A percentile compares a stretch with the other conserved stretches of the same genome.
These are phyloP conservation scores for Temnothorax rugatulus DNA, from an alignment of 2,888 invertebrate genomes.

Conservation along the genomic window DNA sequence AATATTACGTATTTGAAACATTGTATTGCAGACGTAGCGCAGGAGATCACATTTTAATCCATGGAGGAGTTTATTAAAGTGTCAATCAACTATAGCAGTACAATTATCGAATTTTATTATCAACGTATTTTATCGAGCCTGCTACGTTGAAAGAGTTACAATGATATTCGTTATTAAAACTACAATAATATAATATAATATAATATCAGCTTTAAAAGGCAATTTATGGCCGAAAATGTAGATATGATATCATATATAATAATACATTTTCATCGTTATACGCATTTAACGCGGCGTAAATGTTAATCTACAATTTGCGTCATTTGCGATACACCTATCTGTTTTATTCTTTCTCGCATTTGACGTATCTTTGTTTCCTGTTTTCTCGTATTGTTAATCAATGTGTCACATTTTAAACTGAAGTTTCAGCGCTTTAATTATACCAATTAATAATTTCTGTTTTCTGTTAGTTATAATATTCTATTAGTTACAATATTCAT, in stretches of 20 bases:
- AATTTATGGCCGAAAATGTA: slow-evolving; percentile 73
- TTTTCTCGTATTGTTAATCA: neutral
- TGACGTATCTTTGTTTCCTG: neutral
- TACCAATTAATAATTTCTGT: neutral
- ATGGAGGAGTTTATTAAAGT: neutral
- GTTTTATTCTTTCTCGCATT: neutral
- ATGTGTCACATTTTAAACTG: neutral
- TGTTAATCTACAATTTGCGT: slow-evolving; percentile 68
- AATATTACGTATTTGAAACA: neutral
- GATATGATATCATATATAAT: slow-evolving; percentile 68
- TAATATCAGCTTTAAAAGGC: slow-evolving; percentile 70
- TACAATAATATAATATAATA: slow-evolving; percentile 53
- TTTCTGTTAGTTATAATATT: neutral
- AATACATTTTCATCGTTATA: slow-evolving; percentile 63
- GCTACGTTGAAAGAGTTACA: slow-evolving; percentile 54
- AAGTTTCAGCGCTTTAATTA: neutral
- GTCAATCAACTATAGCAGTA: neutral
- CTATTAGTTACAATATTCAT: neutral
- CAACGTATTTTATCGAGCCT: neutral
- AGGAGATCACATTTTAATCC: neutral
- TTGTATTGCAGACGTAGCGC: neutral
- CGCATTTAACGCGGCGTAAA: slow-evolving; percentile 63
- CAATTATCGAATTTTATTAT: slow-evolving; percentile 22
- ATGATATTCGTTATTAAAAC: slow-evolving; percentile 46
- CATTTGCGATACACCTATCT: slow-evolving; percentile 59